Conservation (phyloP, 2,888 invertebrate species). For the Pachydiplax longipennis region DNA sequence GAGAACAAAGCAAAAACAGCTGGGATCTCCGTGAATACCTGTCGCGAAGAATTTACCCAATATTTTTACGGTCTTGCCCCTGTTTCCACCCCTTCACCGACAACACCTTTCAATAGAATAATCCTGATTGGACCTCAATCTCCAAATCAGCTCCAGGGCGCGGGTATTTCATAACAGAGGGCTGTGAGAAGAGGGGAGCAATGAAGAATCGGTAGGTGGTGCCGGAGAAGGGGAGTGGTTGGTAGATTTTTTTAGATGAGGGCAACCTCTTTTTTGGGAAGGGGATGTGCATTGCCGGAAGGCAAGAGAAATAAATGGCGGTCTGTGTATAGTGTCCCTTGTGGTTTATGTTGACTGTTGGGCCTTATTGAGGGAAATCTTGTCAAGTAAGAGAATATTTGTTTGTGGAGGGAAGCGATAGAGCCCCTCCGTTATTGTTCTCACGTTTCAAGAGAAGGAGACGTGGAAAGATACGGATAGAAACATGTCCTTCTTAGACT, state of each 20-base stretch:
- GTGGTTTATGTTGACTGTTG: no score
- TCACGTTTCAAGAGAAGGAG: no score
- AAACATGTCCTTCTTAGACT: no score
- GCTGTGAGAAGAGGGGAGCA: background rate
- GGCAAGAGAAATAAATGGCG: no score
- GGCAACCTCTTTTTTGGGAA: background rate
- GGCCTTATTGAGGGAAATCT: no score
- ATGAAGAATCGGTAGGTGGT: background rate
- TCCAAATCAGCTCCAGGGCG: constrained; percentile 6
- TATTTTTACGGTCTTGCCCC: background rate
- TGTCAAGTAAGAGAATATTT: no score
- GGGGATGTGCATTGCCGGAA: background rate
- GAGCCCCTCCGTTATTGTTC: no score
- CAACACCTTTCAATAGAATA: constrained; percentile 19
- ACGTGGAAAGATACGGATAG: no score
- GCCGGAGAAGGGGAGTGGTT: background rate
- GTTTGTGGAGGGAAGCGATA: no score
- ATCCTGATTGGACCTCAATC: constrained; percentile 23
- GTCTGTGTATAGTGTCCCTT: no score
- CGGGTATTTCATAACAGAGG: constrained; percentile 17
- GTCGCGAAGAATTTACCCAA: background rate
- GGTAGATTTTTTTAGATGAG: background rate
- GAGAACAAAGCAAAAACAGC: background rate
- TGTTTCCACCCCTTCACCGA: background rate
- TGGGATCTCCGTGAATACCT: background rate